phyloP scores from a whole-genome alignment of 2,113 vertebrate genomes.

The Oceanites oceanicus region DNA sequence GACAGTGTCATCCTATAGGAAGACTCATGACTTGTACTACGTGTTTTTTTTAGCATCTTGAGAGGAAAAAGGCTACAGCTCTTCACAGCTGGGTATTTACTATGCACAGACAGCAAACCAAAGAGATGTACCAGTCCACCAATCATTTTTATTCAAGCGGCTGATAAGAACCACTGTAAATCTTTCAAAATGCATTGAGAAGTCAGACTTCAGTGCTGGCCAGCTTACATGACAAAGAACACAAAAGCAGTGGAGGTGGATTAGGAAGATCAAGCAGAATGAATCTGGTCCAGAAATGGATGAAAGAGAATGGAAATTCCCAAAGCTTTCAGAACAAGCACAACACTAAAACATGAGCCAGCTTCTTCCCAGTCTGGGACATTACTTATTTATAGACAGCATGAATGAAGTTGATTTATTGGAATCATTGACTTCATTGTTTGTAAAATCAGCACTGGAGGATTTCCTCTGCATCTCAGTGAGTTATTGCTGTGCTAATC shows the following conservation, averaged over 20 bases:
- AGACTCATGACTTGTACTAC: background rate
- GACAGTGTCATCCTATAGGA: background rate
- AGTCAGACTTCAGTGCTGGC: background rate
- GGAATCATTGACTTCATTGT: background rate
- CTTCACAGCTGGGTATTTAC: background rate
- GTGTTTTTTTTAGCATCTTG: background rate
- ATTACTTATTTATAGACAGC: constrained; percentile 39
- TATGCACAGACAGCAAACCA: background rate
- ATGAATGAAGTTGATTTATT: constrained; percentile 44
- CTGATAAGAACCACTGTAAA: background rate
- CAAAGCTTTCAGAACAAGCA: background rate
- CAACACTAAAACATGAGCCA: background rate
- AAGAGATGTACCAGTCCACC: background rate
- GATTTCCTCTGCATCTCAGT: background rate
- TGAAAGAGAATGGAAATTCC: constrained; percentile 25
- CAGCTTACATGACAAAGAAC: background rate
- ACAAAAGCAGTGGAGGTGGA: background rate
- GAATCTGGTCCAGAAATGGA: background rate
- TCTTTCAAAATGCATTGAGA: background rate
- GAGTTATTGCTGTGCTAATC: constrained; percentile 20
- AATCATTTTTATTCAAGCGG: background rate
- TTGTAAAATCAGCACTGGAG: constrained; percentile 23
- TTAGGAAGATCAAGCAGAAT: constrained; percentile 21
- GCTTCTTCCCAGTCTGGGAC: background rate
- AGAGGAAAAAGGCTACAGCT: background rate